A percentile compares a stretch with the other conserved stretches of the same genome.
phyloP scores from a whole-genome alignment of 37 sponge, comb jelly and placozoan genomes.

The Eunapius fragilis region DNA sequence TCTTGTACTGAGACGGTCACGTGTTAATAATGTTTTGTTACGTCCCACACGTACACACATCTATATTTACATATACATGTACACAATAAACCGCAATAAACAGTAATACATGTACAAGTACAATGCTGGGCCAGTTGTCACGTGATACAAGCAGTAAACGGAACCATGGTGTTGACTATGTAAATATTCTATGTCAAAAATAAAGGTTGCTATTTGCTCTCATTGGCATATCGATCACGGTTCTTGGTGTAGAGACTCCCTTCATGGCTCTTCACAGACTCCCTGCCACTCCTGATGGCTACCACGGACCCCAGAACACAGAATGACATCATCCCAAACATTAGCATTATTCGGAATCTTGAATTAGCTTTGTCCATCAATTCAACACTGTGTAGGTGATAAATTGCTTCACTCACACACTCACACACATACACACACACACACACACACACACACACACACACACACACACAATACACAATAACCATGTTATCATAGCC shows the following conservation, averaged over 20 bases:
- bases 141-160: not conserved
- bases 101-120: too few relatives aligned
- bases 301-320: slow-evolving; percentile 32
- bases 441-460: not conserved
- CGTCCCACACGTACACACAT: not conserved
- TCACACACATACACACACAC: not conserved
- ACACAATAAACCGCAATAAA: too few relatives aligned
- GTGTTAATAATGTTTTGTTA: not conserved
- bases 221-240: slow-evolving; percentile 16
- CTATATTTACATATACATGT: not conserved
- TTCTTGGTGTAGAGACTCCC: slow-evolving; percentile 19
- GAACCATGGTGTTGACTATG: too few relatives aligned
- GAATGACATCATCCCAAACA: slow-evolving; percentile 52
- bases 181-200: too few relatives aligned
- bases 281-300: slow-evolving; percentile 31
- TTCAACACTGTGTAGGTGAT: slow-evolving; percentile 21
- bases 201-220: not conserved
- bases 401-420: not conserved
- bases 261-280: slow-evolving; percentile 2
- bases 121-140: not conserved
- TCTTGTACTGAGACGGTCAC: not conserved
- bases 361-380: slow-evolving; percentile 63
- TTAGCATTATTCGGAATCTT: slow-evolving; percentile 68
- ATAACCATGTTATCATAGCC: too few relatives aligned
- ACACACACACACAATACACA: not conserved